Conservation (phyloP, 2,888 invertebrate genomes). For the Aphidoletes aphidimyza region DNA sequence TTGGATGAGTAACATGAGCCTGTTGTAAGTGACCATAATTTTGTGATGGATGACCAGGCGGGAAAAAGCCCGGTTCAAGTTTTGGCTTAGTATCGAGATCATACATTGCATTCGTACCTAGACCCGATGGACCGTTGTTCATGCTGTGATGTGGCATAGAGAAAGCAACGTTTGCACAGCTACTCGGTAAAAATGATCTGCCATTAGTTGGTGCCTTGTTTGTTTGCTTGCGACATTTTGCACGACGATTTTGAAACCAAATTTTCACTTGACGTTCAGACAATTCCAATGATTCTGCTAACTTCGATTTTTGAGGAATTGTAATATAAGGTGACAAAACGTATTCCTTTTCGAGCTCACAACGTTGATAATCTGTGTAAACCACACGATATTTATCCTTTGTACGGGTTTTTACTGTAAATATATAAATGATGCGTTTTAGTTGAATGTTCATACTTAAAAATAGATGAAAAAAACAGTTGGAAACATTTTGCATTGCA, state of each 20-base stretch:
- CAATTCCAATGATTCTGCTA: slow-evolving; percentile 85
- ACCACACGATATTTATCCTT: slow-evolving; percentile 99
- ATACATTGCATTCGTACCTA: slow-evolving; percentile 61
- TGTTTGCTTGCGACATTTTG: slow-evolving; percentile 89
- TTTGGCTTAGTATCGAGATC: slow-evolving; percentile 65
- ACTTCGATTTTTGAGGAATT: slow-evolving; percentile 91
- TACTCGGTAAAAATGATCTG: not conserved
- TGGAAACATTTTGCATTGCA: not conserved
- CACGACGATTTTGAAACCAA: slow-evolving; percentile 90
- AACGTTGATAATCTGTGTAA: slow-evolving; percentile 94
- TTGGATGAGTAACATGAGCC: slow-evolving; percentile 58
- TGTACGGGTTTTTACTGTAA: slow-evolving; percentile 94
- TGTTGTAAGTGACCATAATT: slow-evolving; percentile 35
- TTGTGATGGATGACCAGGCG: not conserved
- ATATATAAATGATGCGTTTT: slow-evolving; percentile 30
- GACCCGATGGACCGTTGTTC: not conserved
- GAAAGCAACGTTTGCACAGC: not conserved
- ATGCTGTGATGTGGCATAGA: not conserved
- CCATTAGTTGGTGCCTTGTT: slow-evolving; percentile 73
- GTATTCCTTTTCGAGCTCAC: slow-evolving; percentile 97
- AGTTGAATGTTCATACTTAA: not conserved
- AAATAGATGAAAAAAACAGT: not conserved
- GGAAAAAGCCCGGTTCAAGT: slow-evolving; percentile 63
- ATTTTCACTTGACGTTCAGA: slow-evolving; percentile 89
- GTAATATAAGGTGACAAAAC: slow-evolving; percentile 95